Evolutionary conservation across 2,797 vertebrate species (phyloP).

Genomic region (Scarus forsteni): DNA sequence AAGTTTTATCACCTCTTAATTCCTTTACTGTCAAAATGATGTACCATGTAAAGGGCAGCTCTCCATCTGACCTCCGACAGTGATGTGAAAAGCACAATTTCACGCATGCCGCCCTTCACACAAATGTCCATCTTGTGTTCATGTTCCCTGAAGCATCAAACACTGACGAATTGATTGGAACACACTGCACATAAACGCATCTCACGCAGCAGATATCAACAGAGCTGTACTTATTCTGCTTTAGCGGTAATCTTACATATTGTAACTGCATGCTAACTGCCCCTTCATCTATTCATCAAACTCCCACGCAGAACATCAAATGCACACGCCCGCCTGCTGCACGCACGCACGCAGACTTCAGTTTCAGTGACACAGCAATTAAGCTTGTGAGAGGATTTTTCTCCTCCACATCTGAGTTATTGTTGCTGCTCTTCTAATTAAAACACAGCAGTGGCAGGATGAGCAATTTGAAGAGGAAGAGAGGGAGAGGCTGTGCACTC

Average conservation of each 20-base stretch:
- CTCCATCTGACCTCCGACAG: constrained; percentile 55
- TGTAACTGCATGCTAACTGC: constrained; percentile 64
- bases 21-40: constrained; percentile 30
- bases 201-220: constrained; percentile 31
- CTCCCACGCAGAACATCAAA: constrained; percentile 58
- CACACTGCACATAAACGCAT: constrained; percentile 19
- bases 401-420: constrained; percentile 23
- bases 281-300: constrained; percentile 60
- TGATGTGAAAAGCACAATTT: constrained; percentile 71
- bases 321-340: neutral
- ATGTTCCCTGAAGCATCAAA: constrained; percentile 55
- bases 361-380: constrained; percentile 15
- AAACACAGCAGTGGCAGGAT: constrained; percentile 21
- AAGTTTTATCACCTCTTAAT: constrained; percentile 11
- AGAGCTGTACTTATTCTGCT: constrained; percentile 36
- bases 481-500: constrained; percentile 17
- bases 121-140: constrained; percentile 49
- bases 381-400: constrained; percentile 26
- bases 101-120: constrained; percentile 59
- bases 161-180: constrained; percentile 59
- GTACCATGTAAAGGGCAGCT: constrained; percentile 12
- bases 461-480: constrained; percentile 15
- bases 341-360: constrained; percentile 11
- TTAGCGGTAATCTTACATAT: constrained; percentile 52
- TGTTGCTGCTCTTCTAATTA: constrained; percentile 44